phyloP scores from a whole-genome alignment of 2,797 vertebrate species.

The Lepilemur ruficaudatus region DNA sequence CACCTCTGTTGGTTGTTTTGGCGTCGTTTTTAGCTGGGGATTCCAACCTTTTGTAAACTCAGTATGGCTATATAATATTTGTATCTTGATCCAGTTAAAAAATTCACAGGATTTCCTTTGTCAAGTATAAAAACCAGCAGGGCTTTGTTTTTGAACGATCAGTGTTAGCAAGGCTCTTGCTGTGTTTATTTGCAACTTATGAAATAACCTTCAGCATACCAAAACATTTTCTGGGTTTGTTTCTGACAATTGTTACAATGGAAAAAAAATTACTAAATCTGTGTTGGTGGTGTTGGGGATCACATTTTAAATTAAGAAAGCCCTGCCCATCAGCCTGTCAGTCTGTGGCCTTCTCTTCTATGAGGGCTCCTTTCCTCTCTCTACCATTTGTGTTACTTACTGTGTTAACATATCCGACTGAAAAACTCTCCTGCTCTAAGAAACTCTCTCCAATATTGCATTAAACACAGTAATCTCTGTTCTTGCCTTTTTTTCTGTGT shows the following conservation, averaged over 20 bases:
- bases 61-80: background rate
- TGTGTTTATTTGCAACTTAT: conserved; percentile 29
- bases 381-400: background rate
- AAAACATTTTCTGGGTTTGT: background rate
- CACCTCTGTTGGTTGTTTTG: background rate
- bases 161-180: conserved; percentile 35
- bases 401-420: background rate
- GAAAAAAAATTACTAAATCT: background rate
- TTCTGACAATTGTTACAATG: background rate
- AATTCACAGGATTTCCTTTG: background rate
- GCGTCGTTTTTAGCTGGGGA: background rate
- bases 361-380: background rate
- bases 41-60: background rate
- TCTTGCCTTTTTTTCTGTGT: background rate
- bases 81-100: background rate
- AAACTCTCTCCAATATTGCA: background rate
- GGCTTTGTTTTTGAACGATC: conserved; percentile 11
- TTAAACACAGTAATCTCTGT: background rate
- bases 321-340: background rate
- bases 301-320: background rate
- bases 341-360: background rate
- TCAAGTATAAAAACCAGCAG: background rate
- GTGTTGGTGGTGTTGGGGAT: background rate
- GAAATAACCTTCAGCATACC: conserved; percentile 13
- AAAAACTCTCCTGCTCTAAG: background rate